These are phyloP conservation scores for Mercenaria mercenaria DNA, from an alignment of 1,140 invertebrate genomes.

Conservation along the genomic window DNA sequence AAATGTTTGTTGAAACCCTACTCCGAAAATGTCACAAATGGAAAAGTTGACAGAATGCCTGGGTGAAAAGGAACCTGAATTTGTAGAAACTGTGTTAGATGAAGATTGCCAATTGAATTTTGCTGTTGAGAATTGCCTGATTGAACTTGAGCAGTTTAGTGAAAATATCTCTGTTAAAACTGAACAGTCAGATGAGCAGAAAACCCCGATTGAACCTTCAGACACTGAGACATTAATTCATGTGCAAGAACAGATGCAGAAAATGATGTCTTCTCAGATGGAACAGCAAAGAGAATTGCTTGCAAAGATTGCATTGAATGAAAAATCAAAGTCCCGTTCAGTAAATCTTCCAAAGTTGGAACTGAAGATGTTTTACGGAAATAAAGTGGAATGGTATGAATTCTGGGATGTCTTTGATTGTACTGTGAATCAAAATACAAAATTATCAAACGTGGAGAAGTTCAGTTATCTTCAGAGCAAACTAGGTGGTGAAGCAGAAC, in stretches of 20 bases:
- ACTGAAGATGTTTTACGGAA: not conserved
- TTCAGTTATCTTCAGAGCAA: not conserved
- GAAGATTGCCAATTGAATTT: not conserved
- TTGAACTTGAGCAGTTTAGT: not conserved
- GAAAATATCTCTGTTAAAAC: not conserved
- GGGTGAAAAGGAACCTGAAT: no score
- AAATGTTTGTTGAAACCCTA: no score
- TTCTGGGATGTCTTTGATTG: not conserved
- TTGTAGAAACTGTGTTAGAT: not conserved
- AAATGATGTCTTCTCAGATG: no score
- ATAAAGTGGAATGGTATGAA: not conserved
- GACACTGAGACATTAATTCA: no score
- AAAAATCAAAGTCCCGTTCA: not conserved
- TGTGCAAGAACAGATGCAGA: no score
- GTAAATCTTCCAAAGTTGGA: not conserved
- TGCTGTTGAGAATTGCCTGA: not conserved
- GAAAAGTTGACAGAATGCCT: no score
- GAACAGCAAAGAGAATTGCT: no score
- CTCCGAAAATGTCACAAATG: no score
- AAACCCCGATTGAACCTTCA: no score
- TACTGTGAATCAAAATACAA: not conserved
- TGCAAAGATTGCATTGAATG: no score
- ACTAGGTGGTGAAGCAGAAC: not conserved
- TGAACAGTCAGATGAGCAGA: no score
- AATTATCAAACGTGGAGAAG: not conserved